phyloP scores from a whole-genome alignment of 2,113 vertebrate genomes.

The Periophthalmodon schlosseri region DNA sequence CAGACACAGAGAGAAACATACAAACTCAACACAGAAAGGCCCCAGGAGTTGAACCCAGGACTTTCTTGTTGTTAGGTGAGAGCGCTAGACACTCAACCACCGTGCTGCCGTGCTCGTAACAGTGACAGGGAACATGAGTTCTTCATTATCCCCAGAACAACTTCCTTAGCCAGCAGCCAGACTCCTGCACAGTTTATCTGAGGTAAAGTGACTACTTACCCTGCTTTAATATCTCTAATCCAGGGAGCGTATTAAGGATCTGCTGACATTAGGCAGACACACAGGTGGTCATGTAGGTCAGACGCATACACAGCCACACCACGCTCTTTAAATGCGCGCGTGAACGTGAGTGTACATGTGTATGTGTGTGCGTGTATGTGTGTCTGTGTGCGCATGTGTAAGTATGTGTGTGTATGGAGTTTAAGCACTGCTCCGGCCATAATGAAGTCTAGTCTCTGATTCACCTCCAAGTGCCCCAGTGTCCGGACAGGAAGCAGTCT shows the following conservation, averaged over 20 bases:
- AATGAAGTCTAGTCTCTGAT: neutral
- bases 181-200: neutral
- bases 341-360: neutral
- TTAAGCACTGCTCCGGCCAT: neutral
- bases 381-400: neutral
- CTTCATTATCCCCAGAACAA: too few relatives aligned
- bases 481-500: neutral
- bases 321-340: neutral
- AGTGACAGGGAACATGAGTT: too few relatives aligned
- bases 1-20: too few relatives aligned
- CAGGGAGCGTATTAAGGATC: neutral
- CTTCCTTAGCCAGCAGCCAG: too few relatives aligned
- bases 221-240: slow-evolving; percentile 6
- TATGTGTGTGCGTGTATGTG: too few relatives aligned
- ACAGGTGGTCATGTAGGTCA: slow-evolving; percentile 7
- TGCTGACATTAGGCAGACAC: slow-evolving; percentile 15
- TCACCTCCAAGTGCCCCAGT: neutral
- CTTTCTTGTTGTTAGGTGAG: too few relatives aligned
- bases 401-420: neutral
- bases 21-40: too few relatives aligned
- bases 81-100: too few relatives aligned
- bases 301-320: slow-evolving; percentile 12
- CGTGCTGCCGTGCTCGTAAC: too few relatives aligned
- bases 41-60: too few relatives aligned
- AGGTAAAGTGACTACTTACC: neutral